A percentile compares a stretch with the other conserved stretches of the same genome.
phyloP scores from a whole-genome alignment of 2,888 invertebrate genomes.

The Dicranocentrus wangi region DNA sequence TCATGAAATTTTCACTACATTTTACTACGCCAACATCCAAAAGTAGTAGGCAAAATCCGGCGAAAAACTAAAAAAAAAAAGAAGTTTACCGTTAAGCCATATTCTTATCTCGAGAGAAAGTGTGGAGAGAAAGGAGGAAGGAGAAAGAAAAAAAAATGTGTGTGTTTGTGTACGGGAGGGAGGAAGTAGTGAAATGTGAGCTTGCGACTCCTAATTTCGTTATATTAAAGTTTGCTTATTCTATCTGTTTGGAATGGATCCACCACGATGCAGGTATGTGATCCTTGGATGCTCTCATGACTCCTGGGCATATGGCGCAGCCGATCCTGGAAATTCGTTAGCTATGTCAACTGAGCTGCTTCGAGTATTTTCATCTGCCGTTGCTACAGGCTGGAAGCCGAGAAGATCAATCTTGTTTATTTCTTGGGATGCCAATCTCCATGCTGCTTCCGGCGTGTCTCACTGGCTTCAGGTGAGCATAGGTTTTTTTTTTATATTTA shows the following conservation, averaged over 20 bases:
- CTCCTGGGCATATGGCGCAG: slow-evolving; percentile 72
- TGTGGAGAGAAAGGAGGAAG: no score
- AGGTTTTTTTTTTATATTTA: neutral
- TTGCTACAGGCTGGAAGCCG: slow-evolving; percentile 72
- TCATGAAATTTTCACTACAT: slow-evolving; percentile 11
- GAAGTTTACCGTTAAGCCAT: no score
- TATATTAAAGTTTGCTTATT: neutral
- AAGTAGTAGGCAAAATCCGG: neutral
- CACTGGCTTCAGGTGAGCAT: slow-evolving; percentile 72
- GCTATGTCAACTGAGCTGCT: slow-evolving; percentile 71
- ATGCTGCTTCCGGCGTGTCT: slow-evolving; percentile 68
- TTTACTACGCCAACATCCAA: neutral
- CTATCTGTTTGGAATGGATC: no score
- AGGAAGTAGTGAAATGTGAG: slow-evolving; percentile 3
- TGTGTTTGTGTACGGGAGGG: slow-evolving; percentile 1
- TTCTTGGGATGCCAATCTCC: slow-evolving; percentile 72
- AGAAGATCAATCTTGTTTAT: slow-evolving; percentile 72
- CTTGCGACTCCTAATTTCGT: neutral
- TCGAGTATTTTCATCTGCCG: slow-evolving; percentile 67
- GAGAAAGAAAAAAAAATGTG: neutral
- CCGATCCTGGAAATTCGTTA: slow-evolving; percentile 70
- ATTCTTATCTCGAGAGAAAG: no score
- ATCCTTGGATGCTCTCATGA: slow-evolving; percentile 72
- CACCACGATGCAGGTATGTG: slow-evolving; percentile 68
- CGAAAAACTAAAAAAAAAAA: no score